Evolutionary conservation across 2,797 vertebrate species (phyloP).

Genomic region (Rhincodon typus): DNA sequence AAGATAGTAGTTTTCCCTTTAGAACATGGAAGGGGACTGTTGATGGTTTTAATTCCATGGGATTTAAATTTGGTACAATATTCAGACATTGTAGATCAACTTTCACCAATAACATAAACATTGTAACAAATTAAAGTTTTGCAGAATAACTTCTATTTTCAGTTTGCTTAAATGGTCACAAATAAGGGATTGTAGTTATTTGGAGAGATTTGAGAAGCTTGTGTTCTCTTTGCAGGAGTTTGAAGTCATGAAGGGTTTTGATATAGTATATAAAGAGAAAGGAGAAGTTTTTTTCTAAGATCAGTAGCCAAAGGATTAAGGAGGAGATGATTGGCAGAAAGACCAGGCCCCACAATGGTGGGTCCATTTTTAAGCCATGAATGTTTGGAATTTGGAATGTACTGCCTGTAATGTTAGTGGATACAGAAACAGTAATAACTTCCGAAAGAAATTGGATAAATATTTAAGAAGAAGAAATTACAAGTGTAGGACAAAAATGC

Average conservation of each 20-base stretch:
- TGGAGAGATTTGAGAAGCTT: not conserved
- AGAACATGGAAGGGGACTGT: no score
- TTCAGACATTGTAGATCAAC: not conserved
- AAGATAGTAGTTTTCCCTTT: no score
- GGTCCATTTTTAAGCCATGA: no score
- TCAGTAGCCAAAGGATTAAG: not conserved
- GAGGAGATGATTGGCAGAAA: not conserved
- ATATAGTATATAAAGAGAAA: not conserved
- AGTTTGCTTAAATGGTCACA: not conserved
- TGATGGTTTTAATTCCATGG: not conserved
- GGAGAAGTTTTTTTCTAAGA: not conserved
- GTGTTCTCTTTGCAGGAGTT: not conserved
- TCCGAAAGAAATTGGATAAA: not conserved
- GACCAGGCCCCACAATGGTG: no score
- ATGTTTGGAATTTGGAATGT: not conserved
- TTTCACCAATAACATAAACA: not conserved
- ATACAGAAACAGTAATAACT: no score
- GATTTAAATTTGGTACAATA: not conserved
- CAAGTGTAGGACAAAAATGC: not conserved
- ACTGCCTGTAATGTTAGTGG: not conserved
- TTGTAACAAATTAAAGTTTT: not conserved
- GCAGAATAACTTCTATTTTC: not conserved
- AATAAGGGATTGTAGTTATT: not conserved
- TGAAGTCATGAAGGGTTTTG: not conserved
- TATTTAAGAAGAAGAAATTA: not conserved